Conservation (phyloP, 2,113 vertebrate genomes). For the Galeopterus variegatus region DNA sequence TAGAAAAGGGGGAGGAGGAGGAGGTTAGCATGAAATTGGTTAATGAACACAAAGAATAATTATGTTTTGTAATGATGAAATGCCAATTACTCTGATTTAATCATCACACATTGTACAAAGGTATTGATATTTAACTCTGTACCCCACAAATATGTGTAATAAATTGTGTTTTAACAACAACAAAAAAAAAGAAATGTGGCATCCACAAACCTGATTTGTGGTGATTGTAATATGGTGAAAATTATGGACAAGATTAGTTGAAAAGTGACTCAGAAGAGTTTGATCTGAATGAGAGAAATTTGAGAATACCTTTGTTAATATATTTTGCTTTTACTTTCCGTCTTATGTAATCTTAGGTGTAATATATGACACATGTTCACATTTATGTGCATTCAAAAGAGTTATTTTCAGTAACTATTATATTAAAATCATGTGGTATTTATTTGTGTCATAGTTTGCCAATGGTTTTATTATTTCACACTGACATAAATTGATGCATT, state of each 20-base stretch:
- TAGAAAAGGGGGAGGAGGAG: no score
- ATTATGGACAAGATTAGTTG: background rate
- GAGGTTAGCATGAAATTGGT: no score
- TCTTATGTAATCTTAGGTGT: background rate
- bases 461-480: background rate
- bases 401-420: background rate
- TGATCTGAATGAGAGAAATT: background rate
- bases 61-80: no score
- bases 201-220: background rate
- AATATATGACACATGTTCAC: background rate
- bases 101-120: no score
- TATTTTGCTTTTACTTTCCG: background rate
- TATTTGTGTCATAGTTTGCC: background rate
- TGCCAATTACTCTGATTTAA: no score
- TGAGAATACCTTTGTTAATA: background rate
- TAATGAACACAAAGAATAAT: no score
- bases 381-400: background rate
- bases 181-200: background rate
- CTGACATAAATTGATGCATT: background rate
- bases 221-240: background rate
- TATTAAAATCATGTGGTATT: background rate
- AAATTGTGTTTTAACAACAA: no score
- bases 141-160: no score
- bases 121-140: no score
- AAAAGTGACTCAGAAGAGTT: background rate